Base-by-base conservation (phyloP, 2,113 vertebrate species). In the Sinocyclocheilus anophthalmus region DNA sequence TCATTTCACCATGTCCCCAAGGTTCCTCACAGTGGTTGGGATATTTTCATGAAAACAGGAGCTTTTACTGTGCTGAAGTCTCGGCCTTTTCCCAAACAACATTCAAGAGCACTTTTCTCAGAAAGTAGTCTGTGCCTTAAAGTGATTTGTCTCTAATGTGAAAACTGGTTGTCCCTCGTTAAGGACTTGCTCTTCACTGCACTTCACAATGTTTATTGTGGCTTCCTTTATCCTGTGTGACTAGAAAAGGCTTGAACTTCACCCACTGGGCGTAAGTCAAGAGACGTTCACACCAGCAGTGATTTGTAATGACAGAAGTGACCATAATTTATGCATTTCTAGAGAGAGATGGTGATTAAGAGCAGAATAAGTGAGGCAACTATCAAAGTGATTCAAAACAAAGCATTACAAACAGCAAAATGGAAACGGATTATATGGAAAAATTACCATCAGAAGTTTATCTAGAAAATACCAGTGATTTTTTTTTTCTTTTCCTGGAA, bases 1-100 rank as follows among this genome's bases (percentile, higher is more conserved):
- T 73, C 69, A 33, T 65, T 63, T 83, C n/a, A n/a, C 39, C 22
- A 5, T 55, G 80, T 83, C 85, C 85, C 73, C 24, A 6, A 61
- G 70, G 39, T 76, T 80, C 33, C 79, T 73, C 13, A 50, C 42
- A 76, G 72, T 50, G 39, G 11, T 50, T 50, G 42, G 12, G 42
- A 45, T 48, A 75, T 75, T 75, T 75, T 48, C 72, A 48, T 13
- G 39, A 75, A 24, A 45, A 75, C 69, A 11, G 4, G 18, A 72
- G 18, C 33, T 72, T 70, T 72, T 75, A 24, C 39, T 2, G 12
- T 76, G 42, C 42, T 76, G n/a, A 50, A 48, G 39, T 75, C 42
- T 48, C 3, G 0, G 39, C 72, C n/a, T 48, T 48, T 81, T 55
- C 24, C n/a, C 45, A 59, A 42, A 80, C 37, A 42, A 37, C 50